Base-by-base conservation (phyloP, 2,113 vertebrate genomes). In the Chunga burmeisteri region DNA sequence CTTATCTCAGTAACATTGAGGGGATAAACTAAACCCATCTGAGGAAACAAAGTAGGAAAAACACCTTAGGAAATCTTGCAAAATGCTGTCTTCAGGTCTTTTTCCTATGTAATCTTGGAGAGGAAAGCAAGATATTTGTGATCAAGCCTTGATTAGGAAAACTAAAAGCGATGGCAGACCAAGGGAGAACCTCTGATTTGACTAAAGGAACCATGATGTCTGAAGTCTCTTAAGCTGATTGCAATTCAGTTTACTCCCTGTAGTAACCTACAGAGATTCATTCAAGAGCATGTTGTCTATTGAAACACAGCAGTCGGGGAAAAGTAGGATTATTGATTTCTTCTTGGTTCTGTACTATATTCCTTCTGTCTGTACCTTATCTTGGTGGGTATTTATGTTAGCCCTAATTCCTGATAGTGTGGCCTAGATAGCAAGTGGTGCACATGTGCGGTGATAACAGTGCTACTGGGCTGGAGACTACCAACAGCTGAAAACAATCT, bases 191-290 rank as follows among this genome's bases (percentile, higher is more conserved):
- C 65, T 90, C 73, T 85, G 17, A 19, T 96, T 77, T 93, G 29
- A 77, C 58, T 88, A 52, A 94, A 96, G 84, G 61, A 94, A 82
- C 58, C 52, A 13, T 63, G 52, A 85, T 86, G 66, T 88, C 88
- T 96, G 91, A 95, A 95, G 88, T 95, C 92, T 96, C 96, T 97
- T 95, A 96, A 47, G 42, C 78, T 97, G 90, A 98, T 77, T 96
- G 92, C 73, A 88, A 56, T 83, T 27, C 50, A 68, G 68, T 84
- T 74, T 93, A 26, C 78, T 95, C 84, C 90, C 92, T 67, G 55
- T 74, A 79, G 80, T 77, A 47, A 71, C 81, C 95, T 92, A 92
- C 32, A 87, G 94, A 88, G 95, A 95, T 81, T 93, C 58, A 89
- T 88, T 86, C 38, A 70, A 95, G 91, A 85, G 81, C 47, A 46